Evolutionary conservation across 1,140 invertebrate genomes (phyloP), one percentile per base, ranked within the genome.

Genomic region (Ceratoteleas bidentatus): DNA sequence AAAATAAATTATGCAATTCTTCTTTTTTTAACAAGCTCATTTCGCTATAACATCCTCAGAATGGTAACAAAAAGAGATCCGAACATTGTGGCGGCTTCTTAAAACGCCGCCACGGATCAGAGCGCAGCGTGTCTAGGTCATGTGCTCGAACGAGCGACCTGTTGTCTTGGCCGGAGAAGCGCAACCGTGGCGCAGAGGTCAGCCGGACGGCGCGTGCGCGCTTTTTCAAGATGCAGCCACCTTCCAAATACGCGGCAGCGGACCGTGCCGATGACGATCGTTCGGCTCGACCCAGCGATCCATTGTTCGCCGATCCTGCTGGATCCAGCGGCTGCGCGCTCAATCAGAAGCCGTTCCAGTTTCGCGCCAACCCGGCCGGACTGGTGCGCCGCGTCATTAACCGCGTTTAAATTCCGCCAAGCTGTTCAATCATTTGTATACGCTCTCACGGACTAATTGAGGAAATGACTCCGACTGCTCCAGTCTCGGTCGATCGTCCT

Each of bases 101-200:
- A 58, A 66, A 65, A 24, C 33, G 43, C 53, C 54, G 54, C 53
- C 61, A 66, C 62, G 62, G 33, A 47, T 49, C 65, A 65, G 53
- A n/a, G 52, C 58, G 49, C 33, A 58, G n/a, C 49, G 56, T 76
- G 62, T 76, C 62, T 76, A 76, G 73, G 62, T 76, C 73, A 76
- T 68, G 62, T 66, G 72, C 38, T 75, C 14, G 34, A 76, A 68
- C 45, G 73, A 53, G 62, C 73, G 62, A 68, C 73, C 73, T 68
- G 73, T 76, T 76, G 73, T 76, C 56, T 76, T 66, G 32, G 73
- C 47, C 36, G 47, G 15, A 61, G 56, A 53, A 65, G 64, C 73
- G 64, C 64, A 68, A 57, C 56, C 64, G 73, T 60, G 49, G 47
- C 24, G 47, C 47, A 6, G 60, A 76, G 73, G 73, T 76, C 73